A percentile compares a stretch with the other conserved stretches of the same genome.
phyloP scores from a whole-genome alignment of 2,888 invertebrate species.

The Frankliniella fusca region DNA sequence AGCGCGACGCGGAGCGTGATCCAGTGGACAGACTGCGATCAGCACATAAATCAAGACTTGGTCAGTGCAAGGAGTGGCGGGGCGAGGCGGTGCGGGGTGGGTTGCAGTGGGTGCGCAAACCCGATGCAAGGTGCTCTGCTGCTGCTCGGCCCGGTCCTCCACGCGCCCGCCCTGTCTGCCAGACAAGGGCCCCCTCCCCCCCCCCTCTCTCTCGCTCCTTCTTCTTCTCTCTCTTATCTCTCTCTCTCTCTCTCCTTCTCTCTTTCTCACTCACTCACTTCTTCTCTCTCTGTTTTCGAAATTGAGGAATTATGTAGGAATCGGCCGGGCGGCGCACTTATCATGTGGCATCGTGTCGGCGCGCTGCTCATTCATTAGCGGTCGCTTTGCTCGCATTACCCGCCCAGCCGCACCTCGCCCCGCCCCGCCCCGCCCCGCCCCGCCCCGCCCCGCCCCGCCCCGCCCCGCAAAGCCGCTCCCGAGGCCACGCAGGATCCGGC shows the following conservation, averaged over 20 bases:
- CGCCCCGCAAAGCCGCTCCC: not conserved
- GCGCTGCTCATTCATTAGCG: constrained; percentile 17
- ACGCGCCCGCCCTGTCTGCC: too few species aligned
- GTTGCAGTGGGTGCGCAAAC: not conserved
- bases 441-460: too few species aligned
- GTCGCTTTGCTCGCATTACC: not conserved
- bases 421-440: too few species aligned
- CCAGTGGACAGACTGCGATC: not conserved
- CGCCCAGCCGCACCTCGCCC: too few species aligned
- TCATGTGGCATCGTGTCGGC: not conserved
- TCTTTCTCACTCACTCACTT: not conserved
- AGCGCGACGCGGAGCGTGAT: not conserved
- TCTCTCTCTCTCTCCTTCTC: not conserved
- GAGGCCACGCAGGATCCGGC: not conserved
- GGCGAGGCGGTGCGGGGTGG: not conserved
- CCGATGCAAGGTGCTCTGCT: not conserved
- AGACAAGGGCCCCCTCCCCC: too few species aligned
- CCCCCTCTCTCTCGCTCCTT: not conserved
- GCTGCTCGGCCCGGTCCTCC: too few species aligned
- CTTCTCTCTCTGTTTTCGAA: not conserved
- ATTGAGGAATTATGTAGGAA: constrained; percentile 19
- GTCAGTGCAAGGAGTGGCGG: not conserved
- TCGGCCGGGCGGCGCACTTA: not conserved
- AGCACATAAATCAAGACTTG: not conserved
- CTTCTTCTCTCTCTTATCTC: not conserved